Conservation (phyloP, 2,888 invertebrate genomes). For the Pelosia muscerda region DNA sequence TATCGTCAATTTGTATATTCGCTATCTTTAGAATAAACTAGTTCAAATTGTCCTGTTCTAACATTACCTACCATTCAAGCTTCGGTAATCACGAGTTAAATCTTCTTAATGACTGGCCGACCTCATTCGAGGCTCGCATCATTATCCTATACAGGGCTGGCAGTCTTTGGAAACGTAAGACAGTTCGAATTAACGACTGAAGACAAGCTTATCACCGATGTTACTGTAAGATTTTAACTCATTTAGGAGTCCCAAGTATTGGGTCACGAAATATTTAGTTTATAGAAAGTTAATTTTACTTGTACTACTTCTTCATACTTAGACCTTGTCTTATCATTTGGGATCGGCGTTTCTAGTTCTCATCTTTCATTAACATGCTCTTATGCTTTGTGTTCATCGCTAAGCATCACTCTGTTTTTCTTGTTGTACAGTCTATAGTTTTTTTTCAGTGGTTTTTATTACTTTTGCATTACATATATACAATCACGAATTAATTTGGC, state of each 20-base stretch:
- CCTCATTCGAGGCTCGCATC: slow-evolving; percentile 49
- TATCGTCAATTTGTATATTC: slow-evolving; percentile 22
- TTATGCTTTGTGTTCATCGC: too few species aligned
- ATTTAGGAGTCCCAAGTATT: not conserved
- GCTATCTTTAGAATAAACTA: slow-evolving; percentile 42
- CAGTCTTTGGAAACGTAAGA: slow-evolving; percentile 25
- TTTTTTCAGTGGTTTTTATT: too few species aligned
- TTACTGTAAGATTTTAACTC: not conserved
- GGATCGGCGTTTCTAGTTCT: too few species aligned
- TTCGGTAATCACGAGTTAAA: slow-evolving; percentile 53
- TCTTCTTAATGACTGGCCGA: slow-evolving; percentile 55
- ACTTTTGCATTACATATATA: too few species aligned
- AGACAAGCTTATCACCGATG: not conserved
- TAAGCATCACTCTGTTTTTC: too few species aligned
- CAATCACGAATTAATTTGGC: too few species aligned
- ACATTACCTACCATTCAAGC: slow-evolving; percentile 49
- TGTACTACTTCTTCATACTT: too few species aligned
- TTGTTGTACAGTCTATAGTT: too few species aligned
- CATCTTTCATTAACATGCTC: too few species aligned
- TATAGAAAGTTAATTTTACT: too few species aligned
- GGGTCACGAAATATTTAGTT: not conserved
- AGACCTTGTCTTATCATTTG: too few species aligned
- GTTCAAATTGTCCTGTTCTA: slow-evolving; percentile 53
- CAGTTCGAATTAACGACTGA: not conserved
- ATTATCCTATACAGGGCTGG: slow-evolving; percentile 49